Evolutionary conservation across 2,797 vertebrate species (phyloP).

Genomic region (Gila robusta): DNA sequence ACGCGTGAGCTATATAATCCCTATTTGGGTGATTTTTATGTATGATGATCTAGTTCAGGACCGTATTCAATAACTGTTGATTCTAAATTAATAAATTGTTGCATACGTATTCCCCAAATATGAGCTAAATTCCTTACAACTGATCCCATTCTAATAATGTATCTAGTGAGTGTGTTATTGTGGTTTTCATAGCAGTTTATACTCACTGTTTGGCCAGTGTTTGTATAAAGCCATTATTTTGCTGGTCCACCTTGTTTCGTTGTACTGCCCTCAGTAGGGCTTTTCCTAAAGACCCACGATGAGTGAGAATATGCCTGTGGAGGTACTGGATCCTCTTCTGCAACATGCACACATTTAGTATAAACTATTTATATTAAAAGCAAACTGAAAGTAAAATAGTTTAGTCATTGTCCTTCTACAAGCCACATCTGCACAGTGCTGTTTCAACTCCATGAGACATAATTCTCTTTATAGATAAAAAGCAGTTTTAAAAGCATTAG

Average conservation of each 20-base stretch:
- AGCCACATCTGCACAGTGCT: not conserved
- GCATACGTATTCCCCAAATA: no score
- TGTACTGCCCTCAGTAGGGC: constrained; percentile 66
- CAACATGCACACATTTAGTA: not conserved
- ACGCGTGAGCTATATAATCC: no score
- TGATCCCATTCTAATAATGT: not conserved
- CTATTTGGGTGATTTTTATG: no score
- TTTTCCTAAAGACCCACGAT: constrained; percentile 66
- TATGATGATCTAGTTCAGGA: no score
- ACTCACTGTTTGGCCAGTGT: constrained; percentile 63
- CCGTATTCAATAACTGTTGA: no score
- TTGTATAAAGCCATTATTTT: constrained; percentile 61
- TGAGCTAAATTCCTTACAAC: no score
- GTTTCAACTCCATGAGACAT: not conserved
- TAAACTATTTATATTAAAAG: not conserved
- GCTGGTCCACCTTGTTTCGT: constrained; percentile 48
- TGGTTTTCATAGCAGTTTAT: constrained; percentile 66
- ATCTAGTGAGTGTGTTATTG: not conserved
- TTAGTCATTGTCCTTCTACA: not conserved
- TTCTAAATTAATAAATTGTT: no score
- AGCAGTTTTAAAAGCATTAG: not conserved
- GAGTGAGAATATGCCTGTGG: constrained; percentile 80
- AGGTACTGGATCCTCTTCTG: constrained; percentile 86
- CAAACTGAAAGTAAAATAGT: not conserved
- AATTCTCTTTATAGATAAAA: not conserved